A percentile compares a stretch with the other conserved stretches of the same genome.
Conservation (phyloP, 1,140 invertebrate genomes). For the Acyrthosiphon pisum region DNA sequence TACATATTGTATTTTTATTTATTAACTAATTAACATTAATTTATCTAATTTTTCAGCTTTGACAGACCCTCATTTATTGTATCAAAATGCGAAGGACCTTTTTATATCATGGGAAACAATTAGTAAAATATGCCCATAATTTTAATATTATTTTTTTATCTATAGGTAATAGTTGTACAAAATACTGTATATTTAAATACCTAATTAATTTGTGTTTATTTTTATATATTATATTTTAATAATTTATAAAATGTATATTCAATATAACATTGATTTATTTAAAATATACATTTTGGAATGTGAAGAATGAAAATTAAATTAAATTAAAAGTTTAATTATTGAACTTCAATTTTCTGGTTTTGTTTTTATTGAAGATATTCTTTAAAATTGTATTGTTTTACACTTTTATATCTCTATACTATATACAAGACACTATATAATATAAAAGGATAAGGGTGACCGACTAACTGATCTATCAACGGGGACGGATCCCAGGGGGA, state of each 20-base stretch:
- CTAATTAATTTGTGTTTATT: not conserved
- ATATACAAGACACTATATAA: no score
- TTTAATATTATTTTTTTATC: not conserved
- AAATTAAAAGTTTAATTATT: not conserved
- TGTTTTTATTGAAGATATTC: not conserved
- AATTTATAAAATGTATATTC: not conserved
- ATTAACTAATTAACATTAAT: not conserved
- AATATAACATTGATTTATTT: constrained; percentile 9
- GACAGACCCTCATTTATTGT: not conserved
- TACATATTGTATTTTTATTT: not conserved
- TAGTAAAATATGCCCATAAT: constrained; percentile 34
- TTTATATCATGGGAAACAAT: constrained; percentile 44
- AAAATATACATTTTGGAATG: not conserved
- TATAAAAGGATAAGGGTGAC: no score
- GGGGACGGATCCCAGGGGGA: no score
- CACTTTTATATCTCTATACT: no score
- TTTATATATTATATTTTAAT: not conserved
- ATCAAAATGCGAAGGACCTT: not conserved
- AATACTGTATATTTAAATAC: not conserved
- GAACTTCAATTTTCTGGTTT: not conserved
- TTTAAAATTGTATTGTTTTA: not conserved
- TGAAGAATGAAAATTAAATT: not conserved
- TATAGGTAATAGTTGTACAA: not conserved
- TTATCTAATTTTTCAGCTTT: constrained; percentile 19
- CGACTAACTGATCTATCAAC: no score